A percentile compares a stretch with the other conserved stretches of the same genome.
These are phyloP conservation scores for Phrynocephalus forsythii DNA, from an alignment of 2,797 vertebrate species.

Conservation along the genomic window DNA sequence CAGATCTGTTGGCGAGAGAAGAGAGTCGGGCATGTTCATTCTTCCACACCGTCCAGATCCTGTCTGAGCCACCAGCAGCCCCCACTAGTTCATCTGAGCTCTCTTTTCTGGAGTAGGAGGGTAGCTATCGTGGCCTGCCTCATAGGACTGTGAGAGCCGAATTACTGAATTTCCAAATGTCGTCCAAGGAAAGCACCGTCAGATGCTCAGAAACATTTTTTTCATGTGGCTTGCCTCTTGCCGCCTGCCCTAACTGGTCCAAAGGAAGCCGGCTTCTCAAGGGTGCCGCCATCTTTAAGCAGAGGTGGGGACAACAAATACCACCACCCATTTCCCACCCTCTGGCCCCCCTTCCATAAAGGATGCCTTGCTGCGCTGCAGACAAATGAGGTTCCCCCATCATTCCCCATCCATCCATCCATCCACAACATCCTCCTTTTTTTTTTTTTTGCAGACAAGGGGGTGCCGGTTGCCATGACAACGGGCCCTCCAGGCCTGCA, in stretches of 20 bases:
- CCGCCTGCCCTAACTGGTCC: not conserved
- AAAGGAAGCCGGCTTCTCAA: not conserved
- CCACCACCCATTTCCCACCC: not conserved
- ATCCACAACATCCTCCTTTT: not conserved
- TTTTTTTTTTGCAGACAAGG: slow-evolving; percentile 54
- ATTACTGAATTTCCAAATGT: not conserved
- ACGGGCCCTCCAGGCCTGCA: slow-evolving; percentile 57
- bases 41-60: not conserved
- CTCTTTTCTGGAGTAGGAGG: not conserved
- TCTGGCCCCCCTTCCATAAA: no score
- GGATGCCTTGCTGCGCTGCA: not conserved
- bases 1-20: no score
- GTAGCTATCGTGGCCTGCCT: not conserved
- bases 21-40: no score
- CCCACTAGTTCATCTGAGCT: not conserved
- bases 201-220: not conserved
- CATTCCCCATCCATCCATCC: not conserved
- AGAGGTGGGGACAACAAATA: not conserved
- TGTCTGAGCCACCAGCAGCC: not conserved
- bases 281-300: not conserved
- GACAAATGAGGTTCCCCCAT: not conserved
- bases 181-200: not conserved
- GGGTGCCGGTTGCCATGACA: slow-evolving; percentile 72
- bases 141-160: not conserved
- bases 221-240: not conserved